These are phyloP conservation scores for Ormyrus nitidulus DNA, from an alignment of 2,888 invertebrate genomes.

Conservation along the genomic window DNA sequence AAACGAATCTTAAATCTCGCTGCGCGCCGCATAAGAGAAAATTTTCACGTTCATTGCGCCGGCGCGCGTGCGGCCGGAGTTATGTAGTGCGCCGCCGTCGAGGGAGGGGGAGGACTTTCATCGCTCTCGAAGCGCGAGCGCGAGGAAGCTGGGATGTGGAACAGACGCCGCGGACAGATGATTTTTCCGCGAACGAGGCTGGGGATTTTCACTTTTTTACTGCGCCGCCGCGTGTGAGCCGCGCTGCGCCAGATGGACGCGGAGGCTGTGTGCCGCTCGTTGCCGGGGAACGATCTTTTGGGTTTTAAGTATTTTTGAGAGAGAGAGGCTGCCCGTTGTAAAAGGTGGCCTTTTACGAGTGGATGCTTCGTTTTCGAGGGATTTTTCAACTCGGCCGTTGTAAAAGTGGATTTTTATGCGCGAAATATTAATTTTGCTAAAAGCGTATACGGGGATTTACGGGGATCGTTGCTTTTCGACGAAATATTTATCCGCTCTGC, in stretches of 20 bases:
- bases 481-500: no score
- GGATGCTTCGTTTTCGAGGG: no score
- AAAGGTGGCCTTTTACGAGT: no score
- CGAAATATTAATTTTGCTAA: no score
- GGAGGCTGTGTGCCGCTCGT: background rate
- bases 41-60: conserved; percentile 53
- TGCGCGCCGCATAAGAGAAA: conserved; percentile 45
- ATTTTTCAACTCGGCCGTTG: no score
- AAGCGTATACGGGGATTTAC: no score
- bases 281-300: no score
- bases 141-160: conserved; percentile 46
- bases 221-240: background rate
- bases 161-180: conserved; percentile 39
- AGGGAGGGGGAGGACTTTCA: conserved; percentile 34
- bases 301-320: no score
- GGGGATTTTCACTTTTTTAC: conserved; percentile 51
- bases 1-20: conserved; percentile 54
- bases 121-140: background rate
- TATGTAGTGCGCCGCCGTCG: background rate
- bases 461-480: no score
- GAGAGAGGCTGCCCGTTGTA: no score
- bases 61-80: no score
- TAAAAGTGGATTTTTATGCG: no score
- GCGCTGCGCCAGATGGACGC: background rate
- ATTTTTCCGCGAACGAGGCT: conserved; percentile 39